Base-by-base conservation (phyloP, 2,113 vertebrate genomes). In the Spea multiplicata region DNA sequence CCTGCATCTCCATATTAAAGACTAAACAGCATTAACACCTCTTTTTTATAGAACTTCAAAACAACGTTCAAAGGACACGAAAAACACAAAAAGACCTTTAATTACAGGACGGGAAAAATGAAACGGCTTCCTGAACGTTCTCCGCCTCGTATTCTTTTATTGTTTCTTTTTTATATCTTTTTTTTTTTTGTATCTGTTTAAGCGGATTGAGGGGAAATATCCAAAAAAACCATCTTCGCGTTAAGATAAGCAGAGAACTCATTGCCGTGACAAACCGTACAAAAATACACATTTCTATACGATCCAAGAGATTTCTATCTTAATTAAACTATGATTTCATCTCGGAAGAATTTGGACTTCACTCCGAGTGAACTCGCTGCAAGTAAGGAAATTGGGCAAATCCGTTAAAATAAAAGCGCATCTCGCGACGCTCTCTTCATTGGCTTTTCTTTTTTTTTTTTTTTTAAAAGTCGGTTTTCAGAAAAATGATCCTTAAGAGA, bases 291-390 rank as follows among this genome's bases (percentile, higher is more conserved):
- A 52, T 78, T 65, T 78, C 53, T 72, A 17, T n/a, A 64, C 48
- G 71, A 78, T 78, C 59, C 76, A 78, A 78, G 72, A 78, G 76
- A 78, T 78, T 72, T 71, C 14, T 78, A 78, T 78, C 76, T 78
- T 66, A 72, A 78, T 66, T 62, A 78, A 72, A 72, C 48, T 9
- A 48, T 72, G 61, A 78, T 62, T 66, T 72, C 61, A 73, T 13
- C 48, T 45, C n/a, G 12, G 53, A 78, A 57, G 76, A 78, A 78
- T 66, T 53, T 66, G n/a, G 50, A 49, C 64, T 66, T 46, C 13
- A n/a, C 59, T 13, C 61, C 65, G 71, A 53, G 64, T 53, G 69
- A 55, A 47, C 45, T 8, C 12, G 8, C 66, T n/a, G 44, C 12
- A 68, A 65, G 68, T 78, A 49, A 72, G 62, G 61, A 72, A 72